Evolutionary conservation across 2,797 vertebrate genomes (phyloP).

Genomic region (Parambassis ranga): DNA sequence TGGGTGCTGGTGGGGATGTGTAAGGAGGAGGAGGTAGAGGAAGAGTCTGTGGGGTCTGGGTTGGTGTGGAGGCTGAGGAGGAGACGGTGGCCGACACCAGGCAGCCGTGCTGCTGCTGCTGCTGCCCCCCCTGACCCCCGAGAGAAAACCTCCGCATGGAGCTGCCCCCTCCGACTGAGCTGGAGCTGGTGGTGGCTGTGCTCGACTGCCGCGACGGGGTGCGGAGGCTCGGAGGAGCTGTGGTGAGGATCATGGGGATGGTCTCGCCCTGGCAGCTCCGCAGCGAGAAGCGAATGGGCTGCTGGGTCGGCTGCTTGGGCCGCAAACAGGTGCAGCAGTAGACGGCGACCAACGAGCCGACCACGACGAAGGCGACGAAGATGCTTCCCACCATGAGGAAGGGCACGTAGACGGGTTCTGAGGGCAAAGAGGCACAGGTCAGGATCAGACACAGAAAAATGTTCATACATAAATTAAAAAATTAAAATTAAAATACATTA

Average conservation of each 20-base stretch:
- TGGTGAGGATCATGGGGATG: slow-evolving; percentile 95
- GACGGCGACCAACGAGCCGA: slow-evolving; percentile 92
- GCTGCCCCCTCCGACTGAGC: slow-evolving; percentile 85
- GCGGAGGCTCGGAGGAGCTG: slow-evolving; percentile 84
- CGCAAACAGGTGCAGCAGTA: slow-evolving; percentile 97
- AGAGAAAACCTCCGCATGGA: slow-evolving; percentile 89
- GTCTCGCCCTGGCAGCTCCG: slow-evolving; percentile 95
- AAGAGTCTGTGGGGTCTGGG: slow-evolving; percentile 76
- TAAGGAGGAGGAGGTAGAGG: slow-evolving; percentile 80
- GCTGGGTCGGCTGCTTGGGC: slow-evolving; percentile 91
- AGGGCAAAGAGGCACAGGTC: not conserved
- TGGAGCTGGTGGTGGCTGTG: slow-evolving; percentile 93
- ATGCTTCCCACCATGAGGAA: slow-evolving; percentile 98
- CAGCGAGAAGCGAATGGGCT: slow-evolving; percentile 92
- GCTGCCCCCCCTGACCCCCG: slow-evolving; percentile 67
- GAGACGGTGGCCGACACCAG: slow-evolving; percentile 80
- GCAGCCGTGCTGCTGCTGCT: slow-evolving; percentile 74
- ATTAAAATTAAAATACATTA: too few species aligned
- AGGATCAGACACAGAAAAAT: too few species aligned
- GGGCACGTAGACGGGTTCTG: slow-evolving; percentile 96
- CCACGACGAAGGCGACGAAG: slow-evolving; percentile 95
- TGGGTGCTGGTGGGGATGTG: slow-evolving; percentile 75
- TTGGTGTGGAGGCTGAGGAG: slow-evolving; percentile 79
- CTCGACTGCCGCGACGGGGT: slow-evolving; percentile 94
- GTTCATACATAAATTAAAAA: too few species aligned